Base-by-base conservation (phyloP, 2,113 vertebrate genomes). In the Lophius piscatorius region DNA sequence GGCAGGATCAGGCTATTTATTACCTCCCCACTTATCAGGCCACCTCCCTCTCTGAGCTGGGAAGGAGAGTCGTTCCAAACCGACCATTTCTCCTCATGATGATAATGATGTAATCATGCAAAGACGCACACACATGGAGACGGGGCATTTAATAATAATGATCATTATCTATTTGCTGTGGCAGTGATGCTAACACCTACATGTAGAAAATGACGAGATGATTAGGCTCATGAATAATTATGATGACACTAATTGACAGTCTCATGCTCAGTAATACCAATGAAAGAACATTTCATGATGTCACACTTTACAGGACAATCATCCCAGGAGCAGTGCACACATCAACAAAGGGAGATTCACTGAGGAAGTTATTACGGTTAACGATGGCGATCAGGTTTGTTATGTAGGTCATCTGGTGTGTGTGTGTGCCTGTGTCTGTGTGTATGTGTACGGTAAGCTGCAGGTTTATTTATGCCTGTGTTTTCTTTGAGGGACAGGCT, bases 1-100 rank as follows among this genome's bases (percentile, higher is more conserved):
- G 0, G 67, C 55, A 42, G 54, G 57, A 70, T 67, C 29, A 13
- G 49, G 62, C 84, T 82, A 84, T 88, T 88, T 85, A 84, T 84
- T 85, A 88, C 61, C 55, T 75, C 74, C 77, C 73, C 35, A 81
- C 66, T 88, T 84, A 82, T 79, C 79, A 42, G 61, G 23, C 77
- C 47, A 74, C 73, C 75, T 79, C 54, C 46, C 64, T 57, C 72
- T 29, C 62, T 63, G 66, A 38, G 57, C 71, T 40, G 26, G 56
- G 42, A 51, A 71, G 44, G 56, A 63, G 59, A 44, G 76, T 72
- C 70, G 52, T 48, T 75, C 63, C 47, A 67, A 66, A 77, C 63
- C 11, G 36, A 49, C 38, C 64, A 20, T 75, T 61, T 74, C 44
- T 62, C 40, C 49, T 45, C 39, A 18, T n/a, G 45, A 40, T 60